These are phyloP conservation scores for Orestias chungarensis DNA, from an alignment of 2,797 vertebrate species.

Conservation along the genomic window DNA sequence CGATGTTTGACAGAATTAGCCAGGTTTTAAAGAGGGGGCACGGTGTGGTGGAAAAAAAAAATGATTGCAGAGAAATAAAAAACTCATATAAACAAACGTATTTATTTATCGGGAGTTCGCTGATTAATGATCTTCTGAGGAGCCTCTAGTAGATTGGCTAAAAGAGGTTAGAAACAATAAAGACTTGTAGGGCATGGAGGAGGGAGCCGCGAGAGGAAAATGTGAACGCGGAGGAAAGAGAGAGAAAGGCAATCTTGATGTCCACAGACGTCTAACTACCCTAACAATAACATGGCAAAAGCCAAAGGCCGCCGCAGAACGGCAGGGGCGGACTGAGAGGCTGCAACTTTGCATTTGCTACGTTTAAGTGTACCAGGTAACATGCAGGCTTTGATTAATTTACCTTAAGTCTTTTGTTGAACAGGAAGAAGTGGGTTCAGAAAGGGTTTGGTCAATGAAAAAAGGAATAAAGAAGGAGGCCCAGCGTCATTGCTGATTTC, in stretches of 20 bases:
- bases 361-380: constrained; percentile 83
- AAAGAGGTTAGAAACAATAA: constrained; percentile 47
- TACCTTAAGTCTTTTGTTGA: constrained; percentile 80
- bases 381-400: constrained; percentile 83
- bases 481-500: constrained; percentile 83
- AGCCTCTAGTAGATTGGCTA: constrained; percentile 42
- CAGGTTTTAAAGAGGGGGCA: constrained; percentile 60
- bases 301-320: constrained; percentile 60
- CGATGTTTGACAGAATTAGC: constrained; percentile 76
- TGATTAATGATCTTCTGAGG: constrained; percentile 64
- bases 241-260: constrained; percentile 38
- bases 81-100: constrained; percentile 71
- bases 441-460: constrained; percentile 55
- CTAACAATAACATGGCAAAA: constrained; percentile 62
- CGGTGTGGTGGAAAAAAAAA: constrained; percentile 34
- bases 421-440: constrained; percentile 79
- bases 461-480: constrained; percentile 55
- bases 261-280: constrained; percentile 47
- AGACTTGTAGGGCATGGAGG: constrained; percentile 24
- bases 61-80: constrained; percentile 60
- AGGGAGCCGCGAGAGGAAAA: constrained; percentile 12
- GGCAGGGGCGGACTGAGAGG: constrained; percentile 55
- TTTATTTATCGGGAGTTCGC: constrained; percentile 65
- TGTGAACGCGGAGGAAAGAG: background rate
- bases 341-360: constrained; percentile 79